phyloP scores from a whole-genome alignment of 2,113 vertebrate species.

The Tenrec ecaudatus region DNA sequence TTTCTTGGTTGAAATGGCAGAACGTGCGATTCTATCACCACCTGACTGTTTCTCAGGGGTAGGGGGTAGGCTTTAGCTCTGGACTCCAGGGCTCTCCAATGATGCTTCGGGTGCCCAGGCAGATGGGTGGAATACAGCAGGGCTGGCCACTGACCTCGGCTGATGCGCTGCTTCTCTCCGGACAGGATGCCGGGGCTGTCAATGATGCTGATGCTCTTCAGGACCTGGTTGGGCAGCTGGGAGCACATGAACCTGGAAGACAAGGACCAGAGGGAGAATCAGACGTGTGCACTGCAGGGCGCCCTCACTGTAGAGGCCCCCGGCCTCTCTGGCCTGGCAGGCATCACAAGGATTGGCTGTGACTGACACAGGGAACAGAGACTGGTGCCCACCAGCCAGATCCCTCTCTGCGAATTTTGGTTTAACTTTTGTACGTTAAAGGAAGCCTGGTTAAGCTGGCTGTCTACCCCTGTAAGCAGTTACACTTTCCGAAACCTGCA shows the following conservation, averaged over 20 bases:
- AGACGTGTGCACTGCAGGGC: not conserved
- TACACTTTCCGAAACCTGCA: no score
- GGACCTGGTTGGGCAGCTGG: constrained; percentile 96
- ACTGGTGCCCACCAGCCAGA: not conserved
- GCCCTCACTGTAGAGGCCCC: not conserved
- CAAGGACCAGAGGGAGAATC: constrained; percentile 14
- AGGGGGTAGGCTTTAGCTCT: not conserved
- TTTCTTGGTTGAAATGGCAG: not conserved
- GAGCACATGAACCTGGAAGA: constrained; percentile 96
- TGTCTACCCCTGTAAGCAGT: not conserved
- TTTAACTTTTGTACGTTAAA: not conserved
- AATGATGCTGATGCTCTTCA: constrained; percentile 98
- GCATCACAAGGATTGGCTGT: no score
- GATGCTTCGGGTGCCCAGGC: not conserved
- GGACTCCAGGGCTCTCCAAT: not conserved
- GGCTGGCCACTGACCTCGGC: constrained; percentile 91
- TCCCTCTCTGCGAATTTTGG: not conserved
- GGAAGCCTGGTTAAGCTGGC: not conserved
- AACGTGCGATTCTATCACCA: not conserved
- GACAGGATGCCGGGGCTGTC: constrained; percentile 98
- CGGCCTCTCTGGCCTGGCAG: not conserved
- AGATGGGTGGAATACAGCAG: not conserved
- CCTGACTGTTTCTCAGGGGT: not conserved
- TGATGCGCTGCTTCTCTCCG: constrained; percentile 97
- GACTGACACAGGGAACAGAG: not conserved